Conservation (phyloP, 2,113 vertebrate species). For the Cheilinus undulatus region DNA sequence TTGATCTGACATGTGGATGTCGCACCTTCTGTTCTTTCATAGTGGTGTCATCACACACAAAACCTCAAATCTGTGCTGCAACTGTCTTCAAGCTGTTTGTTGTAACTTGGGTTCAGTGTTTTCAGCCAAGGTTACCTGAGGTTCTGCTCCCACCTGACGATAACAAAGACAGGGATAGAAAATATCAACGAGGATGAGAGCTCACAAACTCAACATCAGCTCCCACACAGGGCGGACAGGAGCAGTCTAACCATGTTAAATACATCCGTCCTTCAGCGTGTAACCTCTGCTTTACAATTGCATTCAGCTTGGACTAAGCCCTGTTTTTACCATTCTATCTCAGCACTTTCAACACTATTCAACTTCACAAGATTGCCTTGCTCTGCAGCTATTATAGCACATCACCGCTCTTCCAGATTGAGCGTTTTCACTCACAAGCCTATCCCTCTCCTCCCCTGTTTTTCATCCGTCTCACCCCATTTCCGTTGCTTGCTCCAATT, state of each 20-base stretch:
- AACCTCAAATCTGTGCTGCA: conserved; percentile 23
- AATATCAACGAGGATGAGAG: not conserved
- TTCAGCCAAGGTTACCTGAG: conserved; percentile 6
- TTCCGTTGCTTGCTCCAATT: conserved; percentile 55
- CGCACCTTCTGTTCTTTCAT: conserved; percentile 66
- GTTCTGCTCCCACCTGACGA: conserved; percentile 13
- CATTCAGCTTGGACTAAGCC: conserved; percentile 42
- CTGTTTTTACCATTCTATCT: conserved; percentile 53
- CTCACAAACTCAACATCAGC: not conserved
- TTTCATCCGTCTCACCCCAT: conserved; percentile 67
- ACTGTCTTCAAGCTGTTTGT: conserved; percentile 41
- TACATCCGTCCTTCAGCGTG: conserved; percentile 41
- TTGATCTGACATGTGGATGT: conserved; percentile 74
- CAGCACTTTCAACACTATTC: conserved; percentile 54
- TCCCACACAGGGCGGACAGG: conserved; percentile 15
- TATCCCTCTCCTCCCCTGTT: conserved; percentile 55
- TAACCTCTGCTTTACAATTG: conserved; percentile 45
- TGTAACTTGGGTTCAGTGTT: not conserved
- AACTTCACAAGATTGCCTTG: conserved; percentile 57
- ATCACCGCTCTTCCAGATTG: conserved; percentile 67
- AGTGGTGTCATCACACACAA: conserved; percentile 33
- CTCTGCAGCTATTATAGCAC: conserved; percentile 62
- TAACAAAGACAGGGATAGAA: conserved; percentile 26
- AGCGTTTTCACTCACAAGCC: conserved; percentile 69
- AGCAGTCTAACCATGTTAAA: conserved; percentile 23